phyloP scores from a whole-genome alignment of 2,113 vertebrate species.

The Nesoenas mayeri region DNA sequence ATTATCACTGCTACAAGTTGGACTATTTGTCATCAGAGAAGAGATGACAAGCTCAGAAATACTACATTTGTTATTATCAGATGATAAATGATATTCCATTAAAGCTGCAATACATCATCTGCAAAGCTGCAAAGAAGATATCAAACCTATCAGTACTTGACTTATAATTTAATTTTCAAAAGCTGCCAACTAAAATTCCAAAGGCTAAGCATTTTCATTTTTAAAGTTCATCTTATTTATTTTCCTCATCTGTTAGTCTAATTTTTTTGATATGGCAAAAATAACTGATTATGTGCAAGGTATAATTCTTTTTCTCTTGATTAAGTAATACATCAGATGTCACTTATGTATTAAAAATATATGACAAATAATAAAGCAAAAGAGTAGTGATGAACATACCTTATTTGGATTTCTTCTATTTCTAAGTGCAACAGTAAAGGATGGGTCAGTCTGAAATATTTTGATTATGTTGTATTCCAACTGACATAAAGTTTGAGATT shows the following conservation, averaged over 20 bases:
- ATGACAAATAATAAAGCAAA: conserved; percentile 82
- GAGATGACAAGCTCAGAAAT: conserved; percentile 89
- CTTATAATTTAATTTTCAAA: conserved; percentile 87
- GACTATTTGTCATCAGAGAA: conserved; percentile 95
- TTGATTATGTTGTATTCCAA: background rate
- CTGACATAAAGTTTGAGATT: background rate
- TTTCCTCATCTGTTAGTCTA: conserved; percentile 85
- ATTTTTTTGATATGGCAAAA: conserved; percentile 82
- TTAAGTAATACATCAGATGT: conserved; percentile 86
- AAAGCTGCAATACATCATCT: conserved; percentile 86
- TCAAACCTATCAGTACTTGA: conserved; percentile 80
- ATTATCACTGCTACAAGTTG: conserved; percentile 89
- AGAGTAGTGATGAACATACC: conserved; percentile 68
- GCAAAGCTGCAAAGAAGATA: conserved; percentile 82
- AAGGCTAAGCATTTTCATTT: conserved; percentile 85
- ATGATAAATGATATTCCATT: conserved; percentile 92
- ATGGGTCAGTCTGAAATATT: conserved; percentile 52
- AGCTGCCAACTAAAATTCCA: conserved; percentile 85
- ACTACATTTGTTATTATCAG: conserved; percentile 91
- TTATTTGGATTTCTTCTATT: conserved; percentile 74
- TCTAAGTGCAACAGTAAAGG: conserved; percentile 59
- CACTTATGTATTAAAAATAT: conserved; percentile 84
- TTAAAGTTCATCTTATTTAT: conserved; percentile 85
- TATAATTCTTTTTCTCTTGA: conserved; percentile 81
- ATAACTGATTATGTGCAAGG: conserved; percentile 81